These are phyloP conservation scores for Copidosoma aretas DNA, from an alignment of 2,888 invertebrate genomes.

Conservation along the genomic window DNA sequence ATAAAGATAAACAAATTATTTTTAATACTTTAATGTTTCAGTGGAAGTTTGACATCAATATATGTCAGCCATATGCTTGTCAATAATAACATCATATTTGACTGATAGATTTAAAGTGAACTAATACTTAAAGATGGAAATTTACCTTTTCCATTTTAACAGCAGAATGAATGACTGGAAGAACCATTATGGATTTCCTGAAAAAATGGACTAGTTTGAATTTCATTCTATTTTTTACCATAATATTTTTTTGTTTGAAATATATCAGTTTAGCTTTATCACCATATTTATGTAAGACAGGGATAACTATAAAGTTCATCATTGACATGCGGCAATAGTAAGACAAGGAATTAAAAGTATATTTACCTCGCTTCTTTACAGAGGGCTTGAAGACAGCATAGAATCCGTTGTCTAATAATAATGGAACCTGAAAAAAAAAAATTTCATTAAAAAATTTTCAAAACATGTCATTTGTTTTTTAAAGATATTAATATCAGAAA, in stretches of 20 bases:
- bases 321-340: slow-evolving; percentile 40
- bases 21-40: slow-evolving; percentile 34
- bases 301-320: slow-evolving; percentile 56
- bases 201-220: not conserved
- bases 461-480: not conserved
- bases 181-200: not conserved
- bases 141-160: not conserved
- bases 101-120: not conserved
- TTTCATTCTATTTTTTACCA: not conserved
- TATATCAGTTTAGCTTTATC: slow-evolving; percentile 50
- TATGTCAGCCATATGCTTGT: slow-evolving; percentile 59
- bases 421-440: not conserved
- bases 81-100: slow-evolving; percentile 50
- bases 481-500: slow-evolving; percentile 39
- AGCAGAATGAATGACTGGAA: no score
- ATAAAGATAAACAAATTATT: not conserved
- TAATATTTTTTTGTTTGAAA: not conserved
- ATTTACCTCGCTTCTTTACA: no score
- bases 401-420: not conserved
- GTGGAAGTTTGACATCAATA: slow-evolving; percentile 49
- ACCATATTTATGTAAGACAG: slow-evolving; percentile 56
- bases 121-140: not conserved
- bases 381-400: no score
- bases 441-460: not conserved
- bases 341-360: slow-evolving; percentile 3